Base-by-base conservation (phyloP, 2,888 invertebrate species). In the Caenorhabditis auriculariae region DNA sequence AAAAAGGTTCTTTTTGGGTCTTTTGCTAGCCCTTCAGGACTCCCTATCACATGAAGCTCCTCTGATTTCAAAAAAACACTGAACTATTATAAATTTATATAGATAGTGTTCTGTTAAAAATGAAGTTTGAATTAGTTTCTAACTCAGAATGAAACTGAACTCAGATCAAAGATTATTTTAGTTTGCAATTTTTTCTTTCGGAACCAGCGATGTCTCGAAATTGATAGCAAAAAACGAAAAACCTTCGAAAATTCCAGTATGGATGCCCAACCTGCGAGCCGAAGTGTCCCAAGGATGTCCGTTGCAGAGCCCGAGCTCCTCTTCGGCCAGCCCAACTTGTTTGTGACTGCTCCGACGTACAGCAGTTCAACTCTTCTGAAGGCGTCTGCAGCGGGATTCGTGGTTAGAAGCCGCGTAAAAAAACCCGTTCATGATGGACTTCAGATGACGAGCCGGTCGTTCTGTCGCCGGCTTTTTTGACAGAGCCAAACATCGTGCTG, bases 341-440 rank as follows among this genome's bases (percentile, higher is more conserved):
- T 28, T 70, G 69, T 49, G 69, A 70, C 42, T 70, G 69, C 49
- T 46, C 64, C 2, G 69, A 70, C 39, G 41, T 44, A 2, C 29
- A 67, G 17, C 54, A 55, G 43, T 64, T 62, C 45, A 59, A 66
- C 29, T 29, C 50, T 4, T 50, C 60, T 2, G 52, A 58, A n/a
- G 66, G 61, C 6, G 49, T 41, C 5, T 62, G 65, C 51, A 43
- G 50, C 23, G 54, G 43, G n/a, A 46, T 54, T 19, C 46, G 38
- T 41, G 54, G 51, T 60, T 4, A 26, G 24, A 19, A 35, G 12
- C 35, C 35, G 35, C 35, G 35, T n/a, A n/a, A n/a, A 32, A n/a
- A 9, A 32, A 32, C n/a, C 35, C 9, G n/a, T 32, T 32, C n/a
- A 12, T 32, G 9, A 32, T 32, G 9, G 35, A 32, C 19, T 61